Conservation (phyloP, 2,113 vertebrate species). For the Chlorodrepanis virens region DNA sequence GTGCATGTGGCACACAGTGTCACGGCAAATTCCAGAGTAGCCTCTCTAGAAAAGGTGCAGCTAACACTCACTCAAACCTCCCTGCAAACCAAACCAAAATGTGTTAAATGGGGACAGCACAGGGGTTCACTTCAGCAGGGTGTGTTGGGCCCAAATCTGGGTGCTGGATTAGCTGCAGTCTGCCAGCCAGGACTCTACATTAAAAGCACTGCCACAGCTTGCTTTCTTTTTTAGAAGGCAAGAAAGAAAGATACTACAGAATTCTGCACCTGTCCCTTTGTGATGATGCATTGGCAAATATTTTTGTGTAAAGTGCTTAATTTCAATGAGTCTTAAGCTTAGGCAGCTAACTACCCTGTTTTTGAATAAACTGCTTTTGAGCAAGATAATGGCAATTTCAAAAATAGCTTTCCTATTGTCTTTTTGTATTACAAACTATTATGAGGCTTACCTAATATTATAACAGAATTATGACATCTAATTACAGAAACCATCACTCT, state of each 20-base stretch:
- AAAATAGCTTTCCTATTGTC: not conserved
- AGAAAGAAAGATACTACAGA: not conserved
- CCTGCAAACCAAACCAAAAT: not conserved
- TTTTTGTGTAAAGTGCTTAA: not conserved
- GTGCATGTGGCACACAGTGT: accelerated
- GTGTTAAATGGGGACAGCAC: accelerated
- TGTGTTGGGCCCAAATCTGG: not conserved
- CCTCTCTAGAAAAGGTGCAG: not conserved
- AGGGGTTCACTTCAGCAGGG: not conserved
- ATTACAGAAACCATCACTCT: conserved; percentile 12
- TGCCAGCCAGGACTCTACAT: not conserved
- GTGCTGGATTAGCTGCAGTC: not conserved
- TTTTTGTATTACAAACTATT: conserved; percentile 8
- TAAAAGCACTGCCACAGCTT: not conserved
- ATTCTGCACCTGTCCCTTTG: not conserved
- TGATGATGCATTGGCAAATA: not conserved
- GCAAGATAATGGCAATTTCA: not conserved
- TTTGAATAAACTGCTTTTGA: not conserved
- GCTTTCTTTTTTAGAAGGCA: not conserved
- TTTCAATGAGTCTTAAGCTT: not conserved
- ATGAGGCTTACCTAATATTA: not conserved
- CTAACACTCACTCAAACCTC: not conserved
- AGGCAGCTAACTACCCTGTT: not conserved
- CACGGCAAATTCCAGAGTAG: not conserved
- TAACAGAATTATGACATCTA: conserved; percentile 25